phyloP scores from a whole-genome alignment of 2,888 invertebrate genomes.

The Drosophila meridionalis region DNA sequence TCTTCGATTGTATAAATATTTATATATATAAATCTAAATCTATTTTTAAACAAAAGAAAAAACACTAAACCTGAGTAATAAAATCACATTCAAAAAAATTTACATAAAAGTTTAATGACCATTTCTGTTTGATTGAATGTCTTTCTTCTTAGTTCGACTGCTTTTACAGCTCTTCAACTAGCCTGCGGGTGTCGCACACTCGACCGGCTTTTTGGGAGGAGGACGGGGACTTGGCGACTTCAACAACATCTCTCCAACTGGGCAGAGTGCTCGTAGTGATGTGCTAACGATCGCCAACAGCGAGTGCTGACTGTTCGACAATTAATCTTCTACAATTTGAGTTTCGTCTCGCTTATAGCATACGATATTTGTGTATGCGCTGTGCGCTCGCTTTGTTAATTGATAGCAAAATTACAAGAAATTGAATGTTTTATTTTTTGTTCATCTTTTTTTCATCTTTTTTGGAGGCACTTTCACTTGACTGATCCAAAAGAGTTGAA shows the following conservation, averaged over 20 bases:
- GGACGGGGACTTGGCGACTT: not conserved
- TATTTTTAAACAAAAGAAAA: not conserved
- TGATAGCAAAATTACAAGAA: constrained; percentile 77
- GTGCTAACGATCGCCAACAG: constrained; percentile 69
- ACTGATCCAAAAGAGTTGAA: constrained; percentile 44
- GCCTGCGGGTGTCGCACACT: constrained; percentile 19
- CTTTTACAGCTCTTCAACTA: not conserved
- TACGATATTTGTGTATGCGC: constrained; percentile 9
- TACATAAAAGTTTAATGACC: constrained; percentile 29
- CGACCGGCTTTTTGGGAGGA: constrained; percentile 4
- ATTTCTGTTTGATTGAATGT: not conserved
- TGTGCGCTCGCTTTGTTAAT: constrained; percentile 64
- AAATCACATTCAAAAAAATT: not conserved
- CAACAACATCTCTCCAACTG: constrained; percentile 4
- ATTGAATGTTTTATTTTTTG: constrained; percentile 62
- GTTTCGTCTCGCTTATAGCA: constrained; percentile 35
- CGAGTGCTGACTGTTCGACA: constrained; percentile 50
- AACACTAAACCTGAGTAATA: not conserved
- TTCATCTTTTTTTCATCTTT: constrained; percentile 25
- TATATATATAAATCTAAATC: too few relatives aligned
- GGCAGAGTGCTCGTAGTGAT: constrained; percentile 63
- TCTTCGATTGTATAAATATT: not conserved
- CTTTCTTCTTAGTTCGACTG: constrained; percentile 4
- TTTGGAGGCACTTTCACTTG: constrained; percentile 73
- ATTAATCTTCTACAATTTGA: constrained; percentile 63